These are phyloP conservation scores for Incurvaria masculella DNA, from an alignment of 2,888 invertebrate genomes.

Conservation along the genomic window DNA sequence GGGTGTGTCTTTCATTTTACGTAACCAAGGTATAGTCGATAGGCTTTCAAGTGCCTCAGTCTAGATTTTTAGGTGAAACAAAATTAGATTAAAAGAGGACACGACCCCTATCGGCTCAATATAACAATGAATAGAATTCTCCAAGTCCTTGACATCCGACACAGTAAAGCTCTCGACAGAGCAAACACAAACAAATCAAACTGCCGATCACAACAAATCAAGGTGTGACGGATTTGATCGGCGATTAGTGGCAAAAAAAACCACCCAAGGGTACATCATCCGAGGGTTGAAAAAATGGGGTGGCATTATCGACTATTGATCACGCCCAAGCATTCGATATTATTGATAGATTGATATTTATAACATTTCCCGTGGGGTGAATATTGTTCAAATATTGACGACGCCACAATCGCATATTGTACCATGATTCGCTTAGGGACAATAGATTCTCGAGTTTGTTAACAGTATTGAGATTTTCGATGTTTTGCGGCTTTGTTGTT, in stretches of 20 bases:
- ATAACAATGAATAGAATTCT: neutral
- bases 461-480: constrained; percentile 10
- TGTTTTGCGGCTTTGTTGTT: neutral
- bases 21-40: no score
- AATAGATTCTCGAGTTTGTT: constrained; percentile 23
- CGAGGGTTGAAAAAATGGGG: constrained; percentile 33
- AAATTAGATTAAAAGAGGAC: no score
- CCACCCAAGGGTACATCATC: neutral
- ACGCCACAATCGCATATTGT: constrained; percentile 47
- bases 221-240: neutral
- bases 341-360: constrained; percentile 56
- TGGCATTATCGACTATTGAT: constrained; percentile 46
- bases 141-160: neutral
- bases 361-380: constrained; percentile 22
- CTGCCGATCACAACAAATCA: neutral
- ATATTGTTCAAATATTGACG: constrained; percentile 21
- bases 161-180: neutral
- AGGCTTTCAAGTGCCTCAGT: no score
- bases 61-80: no score
- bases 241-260: neutral
- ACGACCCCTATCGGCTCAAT: no score
- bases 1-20: no score
- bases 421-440: constrained; percentile 35
- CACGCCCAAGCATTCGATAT: constrained; percentile 47
- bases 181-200: neutral